These are phyloP conservation scores for Danio aesculapii DNA, from an alignment of 2,797 vertebrate genomes.

Conservation along the genomic window DNA sequence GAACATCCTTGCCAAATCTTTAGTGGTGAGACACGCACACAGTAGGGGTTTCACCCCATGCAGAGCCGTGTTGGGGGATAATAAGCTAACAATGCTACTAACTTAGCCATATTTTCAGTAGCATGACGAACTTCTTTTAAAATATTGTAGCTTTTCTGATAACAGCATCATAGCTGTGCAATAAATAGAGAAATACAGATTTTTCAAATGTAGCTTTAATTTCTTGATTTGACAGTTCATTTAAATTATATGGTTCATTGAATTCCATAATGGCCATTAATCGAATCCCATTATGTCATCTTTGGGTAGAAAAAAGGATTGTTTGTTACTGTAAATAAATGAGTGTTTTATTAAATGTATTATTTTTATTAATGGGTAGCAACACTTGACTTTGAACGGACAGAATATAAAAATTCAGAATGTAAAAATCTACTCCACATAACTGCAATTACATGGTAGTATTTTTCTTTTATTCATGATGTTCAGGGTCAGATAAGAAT, in stretches of 20 bases:
- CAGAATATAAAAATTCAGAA: too few species aligned
- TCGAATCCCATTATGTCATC: too few species aligned
- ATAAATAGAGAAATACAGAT: not conserved
- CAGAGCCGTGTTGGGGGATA: not conserved
- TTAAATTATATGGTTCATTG: too few species aligned
- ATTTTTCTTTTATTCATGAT: not conserved
- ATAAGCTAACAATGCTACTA: not conserved
- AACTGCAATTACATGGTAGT: too few species aligned
- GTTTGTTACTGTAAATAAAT: too few species aligned
- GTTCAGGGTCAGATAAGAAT: not conserved
- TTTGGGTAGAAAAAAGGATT: too few species aligned
- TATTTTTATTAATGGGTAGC: too few species aligned
- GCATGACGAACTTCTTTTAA: not conserved
- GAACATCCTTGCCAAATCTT: constrained; percentile 93
- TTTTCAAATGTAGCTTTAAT: not conserved
- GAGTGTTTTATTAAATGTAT: too few species aligned
- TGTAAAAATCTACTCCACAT: too few species aligned
- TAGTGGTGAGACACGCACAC: constrained; percentile 85
- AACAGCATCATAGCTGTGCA: not conserved
- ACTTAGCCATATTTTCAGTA: not conserved
- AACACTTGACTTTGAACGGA: too few species aligned
- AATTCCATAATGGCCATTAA: too few species aligned
- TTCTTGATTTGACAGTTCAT: not conserved
- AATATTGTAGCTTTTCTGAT: not conserved
- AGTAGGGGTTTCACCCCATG: not conserved